Conservation (phyloP, 2,888 invertebrate species). For the Amiota communis region DNA sequence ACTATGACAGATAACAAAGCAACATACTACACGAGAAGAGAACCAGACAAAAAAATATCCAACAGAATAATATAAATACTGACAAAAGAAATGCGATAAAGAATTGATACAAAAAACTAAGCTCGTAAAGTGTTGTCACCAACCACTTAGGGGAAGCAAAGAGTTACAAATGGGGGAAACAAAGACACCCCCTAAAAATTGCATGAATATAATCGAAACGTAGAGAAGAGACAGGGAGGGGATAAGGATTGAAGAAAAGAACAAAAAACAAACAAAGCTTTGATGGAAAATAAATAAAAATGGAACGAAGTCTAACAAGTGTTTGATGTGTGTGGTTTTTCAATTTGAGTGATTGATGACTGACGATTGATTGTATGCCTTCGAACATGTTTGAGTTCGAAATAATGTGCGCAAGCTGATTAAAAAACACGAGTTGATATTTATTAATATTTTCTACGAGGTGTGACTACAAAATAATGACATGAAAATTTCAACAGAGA, state of each 20-base stretch:
- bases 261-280: neutral
- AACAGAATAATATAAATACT: neutral
- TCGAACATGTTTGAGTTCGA: too few relatives aligned
- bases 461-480: too few relatives aligned
- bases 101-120: slow-evolving; percentile 33
- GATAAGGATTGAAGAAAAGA: neutral
- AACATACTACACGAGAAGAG: neutral
- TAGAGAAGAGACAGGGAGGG: neutral
- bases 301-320: slow-evolving; percentile 37
- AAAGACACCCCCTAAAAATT: slow-evolving; percentile 55
- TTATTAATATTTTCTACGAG: too few relatives aligned
- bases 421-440: too few relatives aligned
- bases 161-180: slow-evolving; percentile 20
- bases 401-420: too few relatives aligned
- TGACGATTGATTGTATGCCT: too few relatives aligned
- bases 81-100: slow-evolving; percentile 29
- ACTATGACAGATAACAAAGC: neutral
- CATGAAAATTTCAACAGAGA: too few relatives aligned
- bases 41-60: slow-evolving; percentile 3
- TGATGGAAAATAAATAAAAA: slow-evolving; percentile 22
- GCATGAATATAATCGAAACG: slow-evolving; percentile 9
- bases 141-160: slow-evolving; percentile 16
- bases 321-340: slow-evolving; percentile 10
- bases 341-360: neutral
- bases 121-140: neutral